phyloP scores from a whole-genome alignment of 2,797 vertebrate genomes.

The Nyctibius grandis region DNA sequence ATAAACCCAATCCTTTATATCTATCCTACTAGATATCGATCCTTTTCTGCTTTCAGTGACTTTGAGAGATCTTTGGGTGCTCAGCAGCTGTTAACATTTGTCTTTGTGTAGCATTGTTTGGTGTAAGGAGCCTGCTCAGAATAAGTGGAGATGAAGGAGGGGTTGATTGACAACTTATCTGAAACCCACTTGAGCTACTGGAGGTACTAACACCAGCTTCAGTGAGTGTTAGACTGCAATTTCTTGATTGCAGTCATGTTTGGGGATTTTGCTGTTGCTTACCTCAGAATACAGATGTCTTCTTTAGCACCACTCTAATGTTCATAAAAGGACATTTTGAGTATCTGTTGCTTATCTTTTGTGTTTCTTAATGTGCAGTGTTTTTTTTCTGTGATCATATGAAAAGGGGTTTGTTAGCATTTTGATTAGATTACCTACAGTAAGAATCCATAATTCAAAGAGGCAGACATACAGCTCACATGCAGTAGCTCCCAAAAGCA shows the following conservation, averaged over 20 bases:
- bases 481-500: neutral
- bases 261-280: neutral
- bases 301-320: neutral
- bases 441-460: neutral
- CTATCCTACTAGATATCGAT: neutral
- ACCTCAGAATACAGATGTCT: neutral
- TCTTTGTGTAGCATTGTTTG: neutral
- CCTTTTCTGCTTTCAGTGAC: neutral
- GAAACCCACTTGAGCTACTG: neutral
- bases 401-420: neutral
- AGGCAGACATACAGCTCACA: neutral
- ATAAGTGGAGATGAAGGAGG: neutral
- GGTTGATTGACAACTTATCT: neutral
- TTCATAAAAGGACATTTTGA: neutral
- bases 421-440: constrained; percentile 31
- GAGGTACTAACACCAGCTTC: neutral
- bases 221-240: neutral
- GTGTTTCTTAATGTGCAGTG: neutral
- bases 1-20: neutral
- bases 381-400: neutral
- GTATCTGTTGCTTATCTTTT: neutral
- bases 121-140: neutral
- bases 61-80: neutral
- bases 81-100: neutral
- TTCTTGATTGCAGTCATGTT: neutral